Evolutionary conservation across 23 tunicate species (phyloP).

Genomic region (Styela clava): DNA sequence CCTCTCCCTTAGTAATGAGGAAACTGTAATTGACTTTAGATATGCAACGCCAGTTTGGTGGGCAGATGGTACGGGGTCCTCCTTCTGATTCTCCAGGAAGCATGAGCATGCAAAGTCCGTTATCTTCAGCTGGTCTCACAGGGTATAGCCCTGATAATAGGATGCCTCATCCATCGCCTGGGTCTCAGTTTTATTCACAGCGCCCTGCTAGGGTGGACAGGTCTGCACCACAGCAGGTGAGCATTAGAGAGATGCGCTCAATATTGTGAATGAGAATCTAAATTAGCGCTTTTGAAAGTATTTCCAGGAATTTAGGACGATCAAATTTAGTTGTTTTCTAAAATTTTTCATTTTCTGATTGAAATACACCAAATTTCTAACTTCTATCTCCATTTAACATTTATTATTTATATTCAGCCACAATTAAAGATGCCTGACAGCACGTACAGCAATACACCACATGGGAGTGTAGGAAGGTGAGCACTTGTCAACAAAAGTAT

Average conservation of each 20-base stretch:
- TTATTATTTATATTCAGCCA: background rate
- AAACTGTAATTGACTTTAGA: too few species aligned
- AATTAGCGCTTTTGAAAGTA: too few species aligned
- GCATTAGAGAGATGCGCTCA: too few species aligned
- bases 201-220: slow-evolving; percentile 22
- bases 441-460: slow-evolving; percentile 39
- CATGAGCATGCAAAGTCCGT: slow-evolving; percentile 60
- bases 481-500: too few species aligned
- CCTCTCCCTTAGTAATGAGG: too few species aligned
- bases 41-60: slow-evolving; percentile 3
- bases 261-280: too few species aligned
- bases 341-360: too few species aligned
- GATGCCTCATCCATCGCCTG: slow-evolving; percentile 83
- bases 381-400: too few species aligned
- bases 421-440: slow-evolving; percentile 78
- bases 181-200: slow-evolving; percentile 29
- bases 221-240: slow-evolving; percentile 17
- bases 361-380: too few species aligned
- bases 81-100: slow-evolving; percentile 28
- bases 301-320: too few species aligned
- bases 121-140: slow-evolving; percentile 10
- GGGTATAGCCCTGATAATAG: slow-evolving; percentile 31
- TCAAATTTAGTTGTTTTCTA: too few species aligned
- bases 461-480: slow-evolving; percentile 33
- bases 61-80: slow-evolving; percentile 23